These are phyloP conservation scores for Pogonomyrmex californicus DNA, from an alignment of 1,140 invertebrate species.

Conservation along the genomic window DNA sequence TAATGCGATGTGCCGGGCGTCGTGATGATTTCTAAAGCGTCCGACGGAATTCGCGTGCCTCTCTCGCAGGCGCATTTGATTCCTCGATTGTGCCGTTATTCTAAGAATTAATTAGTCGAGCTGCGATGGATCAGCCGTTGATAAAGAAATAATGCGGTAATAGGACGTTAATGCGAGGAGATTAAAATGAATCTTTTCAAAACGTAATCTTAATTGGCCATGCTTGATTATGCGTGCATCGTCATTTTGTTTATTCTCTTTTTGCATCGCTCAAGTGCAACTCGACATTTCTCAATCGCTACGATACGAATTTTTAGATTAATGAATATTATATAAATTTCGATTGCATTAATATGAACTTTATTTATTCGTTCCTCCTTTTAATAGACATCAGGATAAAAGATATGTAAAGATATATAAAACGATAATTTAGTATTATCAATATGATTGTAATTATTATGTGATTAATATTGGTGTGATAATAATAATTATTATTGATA, in stretches of 20 bases:
- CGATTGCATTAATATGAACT: background rate
- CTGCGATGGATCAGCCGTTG: slow-evolving; percentile 27
- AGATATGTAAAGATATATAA: too few relatives aligned
- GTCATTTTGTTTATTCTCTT: background rate
- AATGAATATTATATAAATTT: background rate
- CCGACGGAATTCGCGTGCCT: slow-evolving; percentile 10
- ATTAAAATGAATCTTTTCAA: slow-evolving; percentile 37
- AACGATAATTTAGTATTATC: too few relatives aligned
- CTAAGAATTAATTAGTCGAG: slow-evolving; percentile 55
- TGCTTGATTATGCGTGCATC: slow-evolving; percentile 11
- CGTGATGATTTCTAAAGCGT: slow-evolving; percentile 22
- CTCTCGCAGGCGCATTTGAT: slow-evolving; percentile 1
- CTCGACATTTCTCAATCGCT: background rate
- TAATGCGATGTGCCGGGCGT: background rate
- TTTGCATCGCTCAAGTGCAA: background rate
- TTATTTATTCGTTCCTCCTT: background rate
- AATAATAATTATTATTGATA: background rate
- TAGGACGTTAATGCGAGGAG: slow-evolving; percentile 15
- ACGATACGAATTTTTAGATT: background rate
- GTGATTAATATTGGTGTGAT: too few relatives aligned
- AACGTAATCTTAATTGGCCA: slow-evolving; percentile 59
- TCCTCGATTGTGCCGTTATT: slow-evolving; percentile 24
- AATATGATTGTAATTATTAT: too few relatives aligned
- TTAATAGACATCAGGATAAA: background rate
- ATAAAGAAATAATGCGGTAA: slow-evolving; percentile 43